Percentiles rank a stretch among this genome's conserved stretches.
Evolutionary conservation across 2,797 vertebrate genomes (phyloP).

Genomic region (Podarcis siculus): DNA sequence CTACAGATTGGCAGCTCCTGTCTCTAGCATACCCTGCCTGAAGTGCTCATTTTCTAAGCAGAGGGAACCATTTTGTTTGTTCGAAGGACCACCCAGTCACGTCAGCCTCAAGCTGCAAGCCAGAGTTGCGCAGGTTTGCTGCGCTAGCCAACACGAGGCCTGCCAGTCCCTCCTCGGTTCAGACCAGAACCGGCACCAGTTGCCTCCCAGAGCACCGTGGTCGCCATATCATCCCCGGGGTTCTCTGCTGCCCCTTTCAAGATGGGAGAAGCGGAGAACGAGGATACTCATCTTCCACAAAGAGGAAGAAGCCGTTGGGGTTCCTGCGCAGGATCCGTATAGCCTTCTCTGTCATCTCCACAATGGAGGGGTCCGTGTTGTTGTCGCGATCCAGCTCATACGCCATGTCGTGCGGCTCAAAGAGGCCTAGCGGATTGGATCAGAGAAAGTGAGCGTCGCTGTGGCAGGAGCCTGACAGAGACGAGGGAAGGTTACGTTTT

Average conservation of each 20-base stretch:
- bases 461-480: not conserved
- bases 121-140: not conserved
- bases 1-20: too few relatives aligned
- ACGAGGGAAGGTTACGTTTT: not conserved
- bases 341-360: constrained; percentile 92
- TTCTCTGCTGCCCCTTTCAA: too few relatives aligned
- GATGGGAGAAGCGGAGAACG: too few relatives aligned
- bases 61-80: not conserved
- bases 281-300: constrained; percentile 91
- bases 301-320: constrained; percentile 90
- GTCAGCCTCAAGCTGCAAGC: not conserved
- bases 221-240: too few relatives aligned
- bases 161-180: not conserved
- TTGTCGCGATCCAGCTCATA: constrained; percentile 86
- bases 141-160: not conserved
- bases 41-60: not conserved
- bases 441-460: not conserved
- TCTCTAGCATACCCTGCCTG: not conserved
- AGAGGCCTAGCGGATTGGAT: constrained; percentile 81
- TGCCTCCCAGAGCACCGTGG: not conserved
- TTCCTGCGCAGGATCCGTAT: constrained; percentile 89
- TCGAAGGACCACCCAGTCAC: not conserved
- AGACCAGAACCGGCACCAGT: not conserved
- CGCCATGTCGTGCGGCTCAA: constrained; percentile 90
- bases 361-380: constrained; percentile 85